Conservation (phyloP, 2,797 vertebrate genomes). For the Fratercula arctica region DNA sequence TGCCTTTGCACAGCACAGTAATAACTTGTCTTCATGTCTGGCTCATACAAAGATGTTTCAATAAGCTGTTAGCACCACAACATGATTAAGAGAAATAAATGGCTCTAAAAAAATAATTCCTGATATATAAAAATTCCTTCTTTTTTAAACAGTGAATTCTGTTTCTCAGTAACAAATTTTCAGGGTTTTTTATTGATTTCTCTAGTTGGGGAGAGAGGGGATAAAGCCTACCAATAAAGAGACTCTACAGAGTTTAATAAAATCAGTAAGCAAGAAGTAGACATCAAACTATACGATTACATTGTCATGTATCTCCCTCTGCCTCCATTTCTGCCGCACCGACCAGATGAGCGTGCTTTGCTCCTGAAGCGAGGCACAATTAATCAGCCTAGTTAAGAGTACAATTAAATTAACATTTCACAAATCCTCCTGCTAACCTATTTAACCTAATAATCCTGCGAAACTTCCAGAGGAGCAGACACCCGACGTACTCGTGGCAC, state of each 20-base stretch:
- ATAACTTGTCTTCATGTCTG: neutral
- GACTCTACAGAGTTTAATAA: neutral
- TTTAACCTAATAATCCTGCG: neutral
- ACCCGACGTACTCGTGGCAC: fast-evolving
- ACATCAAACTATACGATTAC: neutral
- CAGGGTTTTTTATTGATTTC: neutral
- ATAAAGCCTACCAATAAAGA: neutral
- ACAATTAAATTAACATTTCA: neutral
- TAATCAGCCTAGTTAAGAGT: neutral
- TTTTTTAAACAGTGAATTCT: neutral
- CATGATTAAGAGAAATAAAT: neutral
- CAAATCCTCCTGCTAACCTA: neutral
- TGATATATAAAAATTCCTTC: neutral
- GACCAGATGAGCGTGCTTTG: neutral
- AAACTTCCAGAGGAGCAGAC: neutral
- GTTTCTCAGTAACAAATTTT: neutral
- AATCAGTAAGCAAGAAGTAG: neutral
- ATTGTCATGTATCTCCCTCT: neutral
- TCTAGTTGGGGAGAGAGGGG: neutral
- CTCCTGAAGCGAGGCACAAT: neutral
- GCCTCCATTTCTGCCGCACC: neutral
- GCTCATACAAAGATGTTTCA: neutral
- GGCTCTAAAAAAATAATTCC: neutral
- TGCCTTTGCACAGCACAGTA: neutral
- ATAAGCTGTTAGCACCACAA: neutral